phyloP scores from a whole-genome alignment of 2,888 invertebrate genomes.

The Caenorhabditis virilis region DNA sequence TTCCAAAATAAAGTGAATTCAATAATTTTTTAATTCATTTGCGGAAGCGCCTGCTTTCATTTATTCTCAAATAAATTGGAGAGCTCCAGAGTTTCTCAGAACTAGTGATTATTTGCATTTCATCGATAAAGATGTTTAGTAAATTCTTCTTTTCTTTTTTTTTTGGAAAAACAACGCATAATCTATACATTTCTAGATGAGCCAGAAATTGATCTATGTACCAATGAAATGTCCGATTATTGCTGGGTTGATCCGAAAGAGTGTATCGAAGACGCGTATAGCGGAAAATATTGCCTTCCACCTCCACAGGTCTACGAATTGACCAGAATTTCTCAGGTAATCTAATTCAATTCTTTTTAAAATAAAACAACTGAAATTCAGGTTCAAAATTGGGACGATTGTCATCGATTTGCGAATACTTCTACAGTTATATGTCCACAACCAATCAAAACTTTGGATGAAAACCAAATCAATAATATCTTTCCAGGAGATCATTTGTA shows the following conservation, averaged over 20 bases:
- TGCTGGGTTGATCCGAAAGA: slow-evolving; percentile 42
- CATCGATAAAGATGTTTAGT: no score
- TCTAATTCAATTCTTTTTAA: no score
- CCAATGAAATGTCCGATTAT: slow-evolving; percentile 48
- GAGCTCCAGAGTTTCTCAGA: no score
- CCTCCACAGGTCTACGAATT: slow-evolving; percentile 67
- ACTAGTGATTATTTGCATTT: no score
- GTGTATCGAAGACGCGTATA: slow-evolving; percentile 30
- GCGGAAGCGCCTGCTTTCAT: no score
- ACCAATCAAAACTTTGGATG: slow-evolving; percentile 31
- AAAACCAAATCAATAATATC: slow-evolving; percentile 22
- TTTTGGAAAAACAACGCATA: no score
- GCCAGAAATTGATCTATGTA: slow-evolving; percentile 41
- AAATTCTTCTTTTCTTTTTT: no score
- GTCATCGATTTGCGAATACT: slow-evolving; percentile 20
- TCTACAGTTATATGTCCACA: slow-evolving; percentile 42
- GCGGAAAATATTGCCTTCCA: slow-evolving; percentile 52
- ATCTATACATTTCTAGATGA: slow-evolving; percentile 29
- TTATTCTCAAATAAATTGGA: no score
- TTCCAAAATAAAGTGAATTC: no score
- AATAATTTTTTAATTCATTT: no score
- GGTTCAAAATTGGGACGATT: slow-evolving; percentile 17
- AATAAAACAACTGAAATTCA: no score
- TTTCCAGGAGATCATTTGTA: slow-evolving; percentile 49
- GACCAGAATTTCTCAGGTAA: slow-evolving; percentile 44